Conservation (phyloP, 2,113 vertebrate species). For the Danionella cerebrum region DNA sequence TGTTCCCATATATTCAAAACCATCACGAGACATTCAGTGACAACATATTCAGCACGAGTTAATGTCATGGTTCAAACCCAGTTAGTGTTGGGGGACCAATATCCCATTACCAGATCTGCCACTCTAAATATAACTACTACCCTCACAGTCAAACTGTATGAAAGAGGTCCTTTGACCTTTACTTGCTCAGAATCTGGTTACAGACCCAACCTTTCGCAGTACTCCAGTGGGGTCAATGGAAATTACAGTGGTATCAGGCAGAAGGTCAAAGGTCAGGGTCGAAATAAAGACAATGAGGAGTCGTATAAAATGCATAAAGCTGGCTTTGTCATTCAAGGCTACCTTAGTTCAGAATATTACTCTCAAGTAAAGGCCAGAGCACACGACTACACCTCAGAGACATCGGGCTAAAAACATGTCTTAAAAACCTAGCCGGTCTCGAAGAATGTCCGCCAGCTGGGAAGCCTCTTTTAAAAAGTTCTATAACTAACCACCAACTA, state of each 20-base stretch:
- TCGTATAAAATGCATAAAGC: too few relatives aligned
- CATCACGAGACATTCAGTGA: not conserved
- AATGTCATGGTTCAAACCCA: conserved; percentile 59
- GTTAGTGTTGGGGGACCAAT: conserved; percentile 40
- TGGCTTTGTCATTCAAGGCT: too few relatives aligned
- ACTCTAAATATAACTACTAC: conserved; percentile 62
- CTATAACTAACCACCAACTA: too few relatives aligned
- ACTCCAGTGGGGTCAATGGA: conserved; percentile 40
- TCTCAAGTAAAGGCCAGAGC: too few relatives aligned
- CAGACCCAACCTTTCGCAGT: conserved; percentile 66
- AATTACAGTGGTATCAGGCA: conserved; percentile 26
- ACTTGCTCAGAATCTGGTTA: conserved; percentile 64
- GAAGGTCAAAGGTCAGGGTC: conserved; percentile 46
- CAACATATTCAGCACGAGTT: conserved; percentile 42
- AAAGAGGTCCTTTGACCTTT: conserved; percentile 67
- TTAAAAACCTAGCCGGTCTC: too few relatives aligned
- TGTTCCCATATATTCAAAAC: not conserved
- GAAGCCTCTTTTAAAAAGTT: too few relatives aligned
- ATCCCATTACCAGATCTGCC: conserved; percentile 44
- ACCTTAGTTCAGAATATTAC: too few relatives aligned
- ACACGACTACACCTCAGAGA: too few relatives aligned
- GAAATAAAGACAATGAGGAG: too few relatives aligned
- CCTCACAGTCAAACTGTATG: conserved; percentile 32
- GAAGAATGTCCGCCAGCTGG: too few relatives aligned
- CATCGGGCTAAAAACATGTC: too few relatives aligned